Evolutionary conservation across 2,888 invertebrate species (phyloP), one percentile per base, ranked within the genome.

Genomic region (Tenthredo mesomela): DNA sequence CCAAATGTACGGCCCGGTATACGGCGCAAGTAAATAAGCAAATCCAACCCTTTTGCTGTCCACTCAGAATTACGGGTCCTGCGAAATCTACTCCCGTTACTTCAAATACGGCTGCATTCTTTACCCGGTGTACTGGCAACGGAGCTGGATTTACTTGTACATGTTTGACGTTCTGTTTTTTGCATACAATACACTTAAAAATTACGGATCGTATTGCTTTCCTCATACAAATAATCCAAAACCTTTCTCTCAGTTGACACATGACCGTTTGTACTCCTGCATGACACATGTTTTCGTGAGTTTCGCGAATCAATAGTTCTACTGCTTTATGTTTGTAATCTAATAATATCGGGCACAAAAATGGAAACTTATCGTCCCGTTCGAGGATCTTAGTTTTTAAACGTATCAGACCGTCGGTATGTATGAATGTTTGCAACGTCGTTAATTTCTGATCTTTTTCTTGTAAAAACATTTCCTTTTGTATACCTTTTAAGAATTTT

Each of bases 1-100:
- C 93, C n/a, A 94, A 86, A 86, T 93, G 92, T 6, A 93, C 87
- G 0, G 90, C 89, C 18, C 92, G 85, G 58, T 92, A 93, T 0
- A 92, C 88, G 0, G 93, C 91, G 88, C 93, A 94, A 0, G 93
- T 93, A 84, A 90, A 91, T 9, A 94, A 58, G 15, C 88, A 87
- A 18, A 93, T 88, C 90, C 90, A 93, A 6, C 86, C 88, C 77
- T 91, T 90, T n/a, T 85, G 40, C 18, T 87, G 85, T 25, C 84
- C 86, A 83, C 86, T 89, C 12, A 92, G 84, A 43, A 82, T 86
- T 18, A 93, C 70, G 0, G 93, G 93, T 0, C 93, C 93, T 6
- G 91, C 89, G 61, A 93, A 88, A 86, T 93, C 93, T 0, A 93
- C 86, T 7, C 92, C 93, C 1, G 86, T 86, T 2, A 90, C 85